Evolutionary conservation across 2,113 vertebrate genomes (phyloP).

Genomic region (Labrus mixtus): DNA sequence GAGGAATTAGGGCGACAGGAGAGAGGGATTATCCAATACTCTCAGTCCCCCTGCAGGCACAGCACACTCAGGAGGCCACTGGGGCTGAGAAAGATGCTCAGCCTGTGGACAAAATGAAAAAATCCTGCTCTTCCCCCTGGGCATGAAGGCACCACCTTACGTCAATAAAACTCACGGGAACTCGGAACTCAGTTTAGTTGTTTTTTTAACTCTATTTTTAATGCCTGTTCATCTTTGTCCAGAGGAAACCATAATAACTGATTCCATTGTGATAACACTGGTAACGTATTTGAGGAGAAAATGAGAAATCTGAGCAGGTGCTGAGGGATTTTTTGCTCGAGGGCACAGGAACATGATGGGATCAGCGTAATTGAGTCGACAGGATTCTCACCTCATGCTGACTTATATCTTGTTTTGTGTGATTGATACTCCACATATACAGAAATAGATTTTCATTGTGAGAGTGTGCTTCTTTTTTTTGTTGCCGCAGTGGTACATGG

Average conservation of each 20-base stretch:
- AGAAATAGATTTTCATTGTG: not conserved
- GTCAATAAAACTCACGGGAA: conserved; percentile 36
- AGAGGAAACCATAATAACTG: conserved; percentile 44
- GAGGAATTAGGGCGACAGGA: conserved; percentile 52
- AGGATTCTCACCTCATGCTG: conserved; percentile 1
- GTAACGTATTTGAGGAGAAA: conserved; percentile 56
- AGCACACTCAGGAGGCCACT: conserved; percentile 14
- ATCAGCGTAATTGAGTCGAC: conserved; percentile 31
- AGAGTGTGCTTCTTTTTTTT: not conserved
- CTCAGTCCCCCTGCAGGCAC: conserved; percentile 36
- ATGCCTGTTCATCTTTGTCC: conserved; percentile 21
- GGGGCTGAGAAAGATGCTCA: conserved; percentile 26
- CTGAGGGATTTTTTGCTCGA: conserved; percentile 43
- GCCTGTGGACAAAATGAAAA: conserved; percentile 54
- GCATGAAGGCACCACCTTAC: conserved; percentile 22
- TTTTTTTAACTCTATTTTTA: conserved; percentile 56
- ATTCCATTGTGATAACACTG: conserved; percentile 39
- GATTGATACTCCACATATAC: not conserved
- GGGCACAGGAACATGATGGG: conserved; percentile 27
- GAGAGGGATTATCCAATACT: conserved; percentile 49
- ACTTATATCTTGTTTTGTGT: conserved; percentile 10
- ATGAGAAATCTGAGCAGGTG: conserved; percentile 46
- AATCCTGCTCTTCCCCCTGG: conserved; percentile 12
- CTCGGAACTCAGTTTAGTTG: conserved; percentile 44
- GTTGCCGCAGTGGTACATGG: conserved; percentile 96